Base-by-base conservation (phyloP, 2,888 invertebrate species). In the Stenodera caucasica region DNA sequence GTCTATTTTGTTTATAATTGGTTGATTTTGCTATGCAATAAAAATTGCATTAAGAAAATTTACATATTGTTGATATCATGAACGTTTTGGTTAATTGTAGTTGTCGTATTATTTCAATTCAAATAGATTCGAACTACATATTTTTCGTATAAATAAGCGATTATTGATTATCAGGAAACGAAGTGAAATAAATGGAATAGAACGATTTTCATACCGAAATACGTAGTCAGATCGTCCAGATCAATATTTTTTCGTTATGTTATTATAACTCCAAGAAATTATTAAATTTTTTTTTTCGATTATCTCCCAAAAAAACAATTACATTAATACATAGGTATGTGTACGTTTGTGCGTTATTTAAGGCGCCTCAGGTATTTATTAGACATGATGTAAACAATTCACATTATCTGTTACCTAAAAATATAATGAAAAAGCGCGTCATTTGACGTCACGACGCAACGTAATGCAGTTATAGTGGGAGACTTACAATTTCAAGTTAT, bases 401-500 rank as follows among this genome's bases (percentile, higher is more conserved):
- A 11, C 21, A 11, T 45, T 45, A 45, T 45, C 45, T 45, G 21
- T 21, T 45, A 45, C 45, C 45, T 45, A 45, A 45, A 45, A 45
- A 45, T 45, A 40, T 40, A 45, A 45, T 15, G 15, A 12, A 45
- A 45, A 45, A 45, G 15, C 45, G 45, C 45, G 45, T 45, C 45
- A 45, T 9, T 55, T 55, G 55, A 60, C 60, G 60, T 60, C 60
- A 60, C 50, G 23, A 45, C 52, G 52, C 26, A 37, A 26, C 33
- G 58, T 49, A 33, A 21, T 45, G 45, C 45, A 45, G 21, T 11
- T 23, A 23, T 58, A 54, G 58, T 53, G 57, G 61, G 61, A 45
- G 33, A 32, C 55, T 18, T 45, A 61, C 49, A 58, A 54, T 51
- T 61, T 57, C 45, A 54, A 60, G 30, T 57, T 50, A 52, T 61